Base-by-base conservation (phyloP, 2,888 invertebrate species). In the Conops quadrifasciatus region DNA sequence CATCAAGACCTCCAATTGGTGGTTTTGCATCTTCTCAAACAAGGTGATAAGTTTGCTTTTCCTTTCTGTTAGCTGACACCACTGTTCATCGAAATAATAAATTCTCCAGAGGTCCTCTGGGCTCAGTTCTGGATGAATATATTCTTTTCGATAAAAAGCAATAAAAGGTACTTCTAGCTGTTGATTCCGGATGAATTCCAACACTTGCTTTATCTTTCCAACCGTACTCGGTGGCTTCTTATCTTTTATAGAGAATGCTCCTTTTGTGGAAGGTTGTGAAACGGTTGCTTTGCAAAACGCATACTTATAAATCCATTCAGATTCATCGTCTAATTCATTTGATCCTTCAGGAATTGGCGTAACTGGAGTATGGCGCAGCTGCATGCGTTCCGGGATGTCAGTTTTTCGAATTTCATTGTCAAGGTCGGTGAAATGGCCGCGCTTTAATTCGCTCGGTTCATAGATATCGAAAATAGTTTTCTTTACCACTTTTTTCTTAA, bases 41-140 rank as follows among this genome's bases (percentile, higher is more conserved):
- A 98, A 87, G 36, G 90, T 89, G 13, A 93, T 85, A 0, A 98
- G 87, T 79, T 94, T 95, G 77, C 92, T 91, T 81, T 97, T 97
- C 2, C 97, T 89, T 16, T 90, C 90, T 75, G 92, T 91, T 72
- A 98, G 87, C 83, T 96, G 95, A 82, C 96, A 96, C 95, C 96
- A 97, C 87, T 95, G 95, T 67, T 95, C 96, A 84, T 98, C 98
- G 84, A 90, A 96, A 81, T 94, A 93, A 87, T 96, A 98, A n/a
- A 99, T 94, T 83, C 94, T 95, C 99, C 99, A 99, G 43, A 99
- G 87, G 82, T 99, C 98, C 79, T 95, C 95, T 67, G 97, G 95
- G 77, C 92, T 94, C 26, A 99, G 87, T 80, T 98, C 97, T 0
- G 97, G 96, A 80, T 95, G 93, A 0, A 98, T 96, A 79, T 97